Evolutionary conservation across 64 coral and sea anemone species (phyloP), one percentile per base, ranked within the genome.

Genomic region (Stichodactyla helianthus): DNA sequence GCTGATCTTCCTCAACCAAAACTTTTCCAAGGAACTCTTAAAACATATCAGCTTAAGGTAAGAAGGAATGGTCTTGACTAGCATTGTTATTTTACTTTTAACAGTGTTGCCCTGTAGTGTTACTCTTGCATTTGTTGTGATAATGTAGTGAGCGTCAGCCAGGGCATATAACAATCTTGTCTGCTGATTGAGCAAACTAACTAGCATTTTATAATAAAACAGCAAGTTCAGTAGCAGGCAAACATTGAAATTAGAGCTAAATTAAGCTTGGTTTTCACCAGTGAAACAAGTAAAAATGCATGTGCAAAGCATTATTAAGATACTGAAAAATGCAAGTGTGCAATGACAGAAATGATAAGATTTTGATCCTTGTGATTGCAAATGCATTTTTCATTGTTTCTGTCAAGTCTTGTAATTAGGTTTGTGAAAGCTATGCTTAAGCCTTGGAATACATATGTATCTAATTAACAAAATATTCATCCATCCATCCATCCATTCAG

Each of bases 31-130:
- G 97, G 97, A 57, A 89, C 77, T 13, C 93, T 99, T 0, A 99
- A 99, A 74, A 94, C 97, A 16, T 99, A 99, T 79, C 97, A 99
- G 64, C 88, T 99, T 5, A 99, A 99, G 97, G 97, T 99, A 92
- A 7, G 86, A 27, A 85, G 58, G 59, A 9, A 16, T 52, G 51
- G 25, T 50, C 5, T 35, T 44, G 20, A 54, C 51, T 19, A 11
- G 14, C 54, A 55, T 52, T 28, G 59, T 59, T 59, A 44, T 44
- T 64, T 20, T 15, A 27, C 28, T 65, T 15, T 12, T 7, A 68
- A 17, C 44, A 71, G 77, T 58, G 25, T 14, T 77, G 14, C 10
- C 12, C 19, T 1, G 52, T 53, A 13, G 17, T 20, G 28, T 62
- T 59, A 31, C 52, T 59, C 58, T 85, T 16, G 9, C 84, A 62